A percentile compares a stretch with the other conserved stretches of the same genome.
These are phyloP conservation scores for Polydrusus cervinus DNA, from an alignment of 2,888 invertebrate genomes.

Conservation along the genomic window DNA sequence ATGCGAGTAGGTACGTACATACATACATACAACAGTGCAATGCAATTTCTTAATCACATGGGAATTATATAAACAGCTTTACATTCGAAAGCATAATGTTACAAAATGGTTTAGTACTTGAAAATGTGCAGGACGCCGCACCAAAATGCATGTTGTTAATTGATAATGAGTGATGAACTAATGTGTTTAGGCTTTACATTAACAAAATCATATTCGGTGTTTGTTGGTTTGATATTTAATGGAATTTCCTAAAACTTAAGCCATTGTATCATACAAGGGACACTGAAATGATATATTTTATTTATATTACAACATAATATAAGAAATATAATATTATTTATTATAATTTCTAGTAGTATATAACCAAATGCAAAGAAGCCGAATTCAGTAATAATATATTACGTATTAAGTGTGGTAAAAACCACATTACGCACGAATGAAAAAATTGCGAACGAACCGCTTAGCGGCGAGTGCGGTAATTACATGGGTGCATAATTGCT, in stretches of 20 bases:
- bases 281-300: no score
- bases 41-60: conserved; percentile 49
- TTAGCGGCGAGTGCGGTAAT: no score
- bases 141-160: conserved; percentile 24
- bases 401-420: no score
- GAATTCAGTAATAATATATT: no score
- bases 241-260: neutral
- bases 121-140: conserved; percentile 45
- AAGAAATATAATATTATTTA: no score
- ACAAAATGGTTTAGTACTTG: conserved; percentile 47
- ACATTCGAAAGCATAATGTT: conserved; percentile 44
- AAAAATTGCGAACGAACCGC: no score
- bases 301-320: no score
- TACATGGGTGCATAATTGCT: no score
- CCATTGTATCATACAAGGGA: neutral
- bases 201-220: conserved; percentile 27
- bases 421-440: no score
- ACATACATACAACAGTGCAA: conserved; percentile 25
- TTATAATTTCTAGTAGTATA: no score
- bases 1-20: no score
- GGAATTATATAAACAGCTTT: conserved; percentile 45
- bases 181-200: conserved; percentile 18
- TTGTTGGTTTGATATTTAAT: neutral
- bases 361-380: no score
- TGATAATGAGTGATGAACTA: conserved; percentile 39